Conservation (phyloP, 2,797 vertebrate genomes). For the Petrocephalus sullivani region DNA sequence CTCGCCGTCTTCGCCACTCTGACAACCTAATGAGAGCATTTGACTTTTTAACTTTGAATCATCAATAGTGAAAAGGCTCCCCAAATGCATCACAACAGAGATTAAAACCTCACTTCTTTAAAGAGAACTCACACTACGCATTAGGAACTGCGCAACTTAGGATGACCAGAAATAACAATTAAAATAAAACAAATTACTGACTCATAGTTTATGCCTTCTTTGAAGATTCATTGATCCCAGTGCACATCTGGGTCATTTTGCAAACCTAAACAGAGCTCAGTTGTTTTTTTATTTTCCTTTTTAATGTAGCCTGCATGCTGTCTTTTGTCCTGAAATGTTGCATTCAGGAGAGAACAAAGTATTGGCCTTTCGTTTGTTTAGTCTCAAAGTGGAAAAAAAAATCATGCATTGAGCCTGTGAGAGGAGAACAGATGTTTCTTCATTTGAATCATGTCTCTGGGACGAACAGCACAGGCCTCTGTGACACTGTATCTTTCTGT, state of each 20-base stretch:
- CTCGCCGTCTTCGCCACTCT: neutral
- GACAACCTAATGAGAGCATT: neutral
- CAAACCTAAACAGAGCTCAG: neutral
- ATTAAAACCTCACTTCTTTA: neutral
- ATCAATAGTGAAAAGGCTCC: neutral
- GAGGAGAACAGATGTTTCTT: neutral
- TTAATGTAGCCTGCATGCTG: neutral
- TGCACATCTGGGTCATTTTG: neutral
- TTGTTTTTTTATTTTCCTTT: neutral
- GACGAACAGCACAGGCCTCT: neutral
- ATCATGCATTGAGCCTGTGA: neutral
- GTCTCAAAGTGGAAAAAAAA: neutral
- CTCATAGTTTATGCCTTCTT: neutral
- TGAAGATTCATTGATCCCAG: neutral
- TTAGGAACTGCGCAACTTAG: neutral
- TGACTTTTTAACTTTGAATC: neutral
- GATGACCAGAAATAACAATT: neutral
- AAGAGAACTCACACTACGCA: neutral
- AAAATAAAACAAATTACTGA: neutral
- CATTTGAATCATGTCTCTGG: neutral
- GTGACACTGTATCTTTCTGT: neutral
- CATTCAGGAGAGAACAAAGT: neutral
- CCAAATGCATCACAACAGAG: neutral
- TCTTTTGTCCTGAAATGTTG: neutral
- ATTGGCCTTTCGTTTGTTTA: neutral